These are phyloP conservation scores for Platygyra sinensis DNA, from an alignment of 64 coral and sea anemone species.

Conservation along the genomic window DNA sequence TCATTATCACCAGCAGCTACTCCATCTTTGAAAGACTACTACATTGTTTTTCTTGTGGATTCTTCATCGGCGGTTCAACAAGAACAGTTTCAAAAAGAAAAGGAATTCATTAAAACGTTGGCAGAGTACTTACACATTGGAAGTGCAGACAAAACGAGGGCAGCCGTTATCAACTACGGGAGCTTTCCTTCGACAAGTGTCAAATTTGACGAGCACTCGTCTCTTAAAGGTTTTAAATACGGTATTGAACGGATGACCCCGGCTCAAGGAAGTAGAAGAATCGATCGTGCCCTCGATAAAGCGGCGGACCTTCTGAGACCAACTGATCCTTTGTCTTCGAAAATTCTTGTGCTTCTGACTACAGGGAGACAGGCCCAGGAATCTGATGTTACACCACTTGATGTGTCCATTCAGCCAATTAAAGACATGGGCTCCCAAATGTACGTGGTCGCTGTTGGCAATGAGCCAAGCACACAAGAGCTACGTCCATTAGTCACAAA, in stretches of 20 bases:
- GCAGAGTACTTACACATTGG: conserved; percentile 55
- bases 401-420: conserved; percentile 4
- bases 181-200: background rate
- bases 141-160: conserved; percentile 32
- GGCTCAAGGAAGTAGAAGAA: conserved; percentile 39
- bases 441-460: conserved; percentile 50
- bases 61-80: conserved; percentile 58
- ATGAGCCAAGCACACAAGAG: conserved; percentile 16
- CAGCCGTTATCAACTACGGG: conserved; percentile 64
- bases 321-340: conserved; percentile 35
- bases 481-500: conserved; percentile 13
- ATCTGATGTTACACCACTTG: conserved; percentile 30
- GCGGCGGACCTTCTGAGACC: conserved; percentile 9
- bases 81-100: conserved; percentile 50
- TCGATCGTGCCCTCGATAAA: conserved; percentile 48
- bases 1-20: background rate
- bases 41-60: conserved; percentile 80
- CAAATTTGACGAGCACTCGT: conserved; percentile 22
- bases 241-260: conserved; percentile 21
- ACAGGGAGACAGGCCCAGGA: conserved; percentile 20
- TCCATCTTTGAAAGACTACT: background rate
- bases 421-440: conserved; percentile 26
- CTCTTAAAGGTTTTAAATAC: conserved; percentile 14
- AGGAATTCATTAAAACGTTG: conserved; percentile 69
- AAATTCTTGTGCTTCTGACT: conserved; percentile 42